Base-by-base conservation (phyloP, 2,888 invertebrate species). In the Amiota minor region DNA sequence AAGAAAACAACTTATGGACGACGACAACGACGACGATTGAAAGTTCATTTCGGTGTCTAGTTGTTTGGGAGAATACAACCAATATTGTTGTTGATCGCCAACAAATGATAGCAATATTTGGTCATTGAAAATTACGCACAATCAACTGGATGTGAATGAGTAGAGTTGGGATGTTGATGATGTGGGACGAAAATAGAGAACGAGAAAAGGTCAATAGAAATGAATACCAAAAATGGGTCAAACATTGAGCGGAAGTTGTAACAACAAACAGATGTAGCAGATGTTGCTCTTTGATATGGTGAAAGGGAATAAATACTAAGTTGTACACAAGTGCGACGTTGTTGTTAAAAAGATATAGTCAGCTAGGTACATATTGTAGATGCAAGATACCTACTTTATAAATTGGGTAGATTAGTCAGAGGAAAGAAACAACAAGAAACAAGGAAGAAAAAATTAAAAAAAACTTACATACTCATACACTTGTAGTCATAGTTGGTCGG, bases 201-300 rank as follows among this genome's bases (percentile, higher is more conserved):
- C 12, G 20, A 49, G 20, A 65, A 68, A 50, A 53, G 67, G 50
- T 50, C 67, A 68, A 23, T 50, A 50, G 53, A 14, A 50, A 53
- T 35, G 53, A 50, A 68, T 35, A 35, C 67, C 67, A 68, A 68
- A 68, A 68, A 68, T 68, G 67, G 62, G 64, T 62, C 50, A 71
- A 71, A 71, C 45, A 71, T 50, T 45, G 64, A 53, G 16, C 50
- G 62, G 59, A 56, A 56, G 67, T 46, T 55, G 46, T 50, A 35
- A 14, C 23, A n/a, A 50, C n/a, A 53, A n/a, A 50, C n/a, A 53
- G 14, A n/a, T 16, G 35, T 35, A 35, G 35, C 35, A 35, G 53
- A 53, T 16, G 53, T 12, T 16, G 16, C 11, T 59, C 12, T 20
- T 3, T 18, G 12, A 20, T 59, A 20, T 59, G 16, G 16, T 10